A percentile compares a stretch with the other conserved stretches of the same genome.
Evolutionary conservation across 2,797 vertebrate genomes (phyloP).

Genomic region (Melopsittacus undulatus): DNA sequence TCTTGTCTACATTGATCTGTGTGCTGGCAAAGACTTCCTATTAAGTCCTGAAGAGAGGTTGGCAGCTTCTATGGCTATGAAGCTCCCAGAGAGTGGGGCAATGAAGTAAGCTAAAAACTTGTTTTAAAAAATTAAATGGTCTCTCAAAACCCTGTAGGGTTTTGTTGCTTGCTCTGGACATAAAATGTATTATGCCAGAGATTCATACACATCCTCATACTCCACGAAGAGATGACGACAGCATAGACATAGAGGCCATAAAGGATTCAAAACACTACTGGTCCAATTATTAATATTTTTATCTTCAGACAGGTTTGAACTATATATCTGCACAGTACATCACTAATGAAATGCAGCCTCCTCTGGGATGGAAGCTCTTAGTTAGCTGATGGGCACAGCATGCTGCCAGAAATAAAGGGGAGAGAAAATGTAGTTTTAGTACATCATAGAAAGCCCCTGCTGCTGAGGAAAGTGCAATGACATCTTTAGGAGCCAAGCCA

Average conservation of each 20-base stretch:
- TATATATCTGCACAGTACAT: background rate
- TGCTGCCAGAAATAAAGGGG: constrained; percentile 17
- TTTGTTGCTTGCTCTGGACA: constrained; percentile 1
- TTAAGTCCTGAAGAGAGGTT: constrained; percentile 29
- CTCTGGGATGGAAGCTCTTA: constrained; percentile 55
- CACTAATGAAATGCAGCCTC: constrained; percentile 51
- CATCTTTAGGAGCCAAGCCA: constrained; percentile 12
- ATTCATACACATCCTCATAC: background rate
- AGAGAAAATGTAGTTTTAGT: constrained; percentile 54
- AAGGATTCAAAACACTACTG: constrained; percentile 26
- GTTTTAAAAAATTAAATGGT: constrained; percentile 35
- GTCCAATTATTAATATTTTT: constrained; percentile 58
- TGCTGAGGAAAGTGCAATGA: constrained; percentile 45
- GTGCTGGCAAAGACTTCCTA: constrained; percentile 24
- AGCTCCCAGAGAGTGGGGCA: background rate
- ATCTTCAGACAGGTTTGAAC: constrained; percentile 36
- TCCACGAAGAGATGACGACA: background rate
- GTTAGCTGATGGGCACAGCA: constrained; percentile 62
- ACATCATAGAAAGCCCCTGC: constrained; percentile 42
- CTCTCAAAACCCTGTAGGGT: background rate
- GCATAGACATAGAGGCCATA: background rate
- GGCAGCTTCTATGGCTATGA: background rate
- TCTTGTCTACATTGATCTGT: constrained; percentile 21
- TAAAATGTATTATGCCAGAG: background rate
- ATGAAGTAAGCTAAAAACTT: constrained; percentile 32